Evolutionary conservation across 1,140 invertebrate species (phyloP).

Genomic region (Saccostrea glomerata): DNA sequence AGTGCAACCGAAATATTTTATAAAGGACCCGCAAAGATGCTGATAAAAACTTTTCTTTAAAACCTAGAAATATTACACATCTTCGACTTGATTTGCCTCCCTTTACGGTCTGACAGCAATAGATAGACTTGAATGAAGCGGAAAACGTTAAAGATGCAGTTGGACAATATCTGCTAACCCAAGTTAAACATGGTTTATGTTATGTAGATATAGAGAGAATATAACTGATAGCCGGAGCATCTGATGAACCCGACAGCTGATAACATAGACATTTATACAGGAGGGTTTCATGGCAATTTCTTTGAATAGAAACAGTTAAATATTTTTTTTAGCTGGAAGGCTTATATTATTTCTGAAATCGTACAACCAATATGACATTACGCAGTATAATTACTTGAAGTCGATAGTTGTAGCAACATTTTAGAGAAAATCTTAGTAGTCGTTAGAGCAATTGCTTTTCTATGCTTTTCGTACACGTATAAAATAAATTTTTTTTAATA

Average conservation of each 20-base stretch:
- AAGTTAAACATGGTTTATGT: constrained; percentile 28
- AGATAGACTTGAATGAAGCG: not conserved
- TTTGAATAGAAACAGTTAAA: not conserved
- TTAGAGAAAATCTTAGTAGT: no score
- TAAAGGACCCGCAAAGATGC: not conserved
- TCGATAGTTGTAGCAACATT: no score
- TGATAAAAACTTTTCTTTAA: not conserved
- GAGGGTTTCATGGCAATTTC: not conserved
- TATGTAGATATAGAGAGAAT: constrained; percentile 17
- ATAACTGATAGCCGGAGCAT: not conserved
- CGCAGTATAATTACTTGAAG: no score
- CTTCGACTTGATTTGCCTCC: not conserved
- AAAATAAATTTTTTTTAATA: no score
- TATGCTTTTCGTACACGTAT: no score
- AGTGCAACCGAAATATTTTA: not conserved
- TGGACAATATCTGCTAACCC: constrained; percentile 24
- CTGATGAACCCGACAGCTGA: not conserved
- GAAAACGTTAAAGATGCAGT: not conserved
- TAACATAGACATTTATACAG: not conserved
- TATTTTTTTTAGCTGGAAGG: no score
- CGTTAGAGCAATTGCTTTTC: no score
- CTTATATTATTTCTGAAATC: no score
- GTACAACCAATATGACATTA: no score
- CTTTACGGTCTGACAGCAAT: not conserved
- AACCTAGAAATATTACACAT: not conserved